Conservation (phyloP, 1,140 invertebrate genomes). For the Streblospio benedicti region DNA sequence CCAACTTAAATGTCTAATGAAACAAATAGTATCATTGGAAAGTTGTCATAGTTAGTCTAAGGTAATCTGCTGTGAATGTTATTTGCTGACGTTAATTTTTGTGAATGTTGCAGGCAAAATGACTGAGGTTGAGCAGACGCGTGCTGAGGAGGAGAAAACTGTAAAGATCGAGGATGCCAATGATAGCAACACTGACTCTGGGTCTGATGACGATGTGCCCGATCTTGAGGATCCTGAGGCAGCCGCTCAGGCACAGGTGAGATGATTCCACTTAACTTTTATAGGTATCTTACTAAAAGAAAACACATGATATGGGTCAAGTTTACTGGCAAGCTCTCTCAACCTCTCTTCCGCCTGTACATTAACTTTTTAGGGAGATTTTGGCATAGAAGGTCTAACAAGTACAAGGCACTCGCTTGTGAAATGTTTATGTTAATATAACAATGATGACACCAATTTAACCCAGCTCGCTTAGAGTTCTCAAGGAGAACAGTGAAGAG, state of each 20-base stretch:
- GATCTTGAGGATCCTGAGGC: slow-evolving; percentile 9
- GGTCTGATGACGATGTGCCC: not conserved
- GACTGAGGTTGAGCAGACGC: slow-evolving; percentile 7
- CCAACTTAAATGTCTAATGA: too few relatives aligned
- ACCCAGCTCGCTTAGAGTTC: not conserved
- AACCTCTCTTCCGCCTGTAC: not conserved
- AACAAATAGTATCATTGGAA: too few relatives aligned
- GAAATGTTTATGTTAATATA: not conserved
- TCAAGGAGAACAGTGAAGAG: not conserved
- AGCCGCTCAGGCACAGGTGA: slow-evolving; percentile 4
- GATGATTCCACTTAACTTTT: not conserved
- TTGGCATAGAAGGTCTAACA: not conserved
- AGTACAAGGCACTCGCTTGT: not conserved
- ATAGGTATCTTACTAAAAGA: not conserved
- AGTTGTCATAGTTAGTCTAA: too few relatives aligned
- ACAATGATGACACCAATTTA: too few relatives aligned
- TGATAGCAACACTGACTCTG: slow-evolving; percentile 6
- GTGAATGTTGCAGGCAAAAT: too few relatives aligned
- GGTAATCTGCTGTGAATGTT: too few relatives aligned
- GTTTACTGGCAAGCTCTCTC: not conserved
- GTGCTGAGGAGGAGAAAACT: not conserved
- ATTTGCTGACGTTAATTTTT: too few relatives aligned
- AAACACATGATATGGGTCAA: too few relatives aligned
- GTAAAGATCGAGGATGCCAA: not conserved
- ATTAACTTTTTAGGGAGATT: not conserved